Base-by-base conservation (phyloP, 2,888 invertebrate species). In the Leucophora obtusa region DNA sequence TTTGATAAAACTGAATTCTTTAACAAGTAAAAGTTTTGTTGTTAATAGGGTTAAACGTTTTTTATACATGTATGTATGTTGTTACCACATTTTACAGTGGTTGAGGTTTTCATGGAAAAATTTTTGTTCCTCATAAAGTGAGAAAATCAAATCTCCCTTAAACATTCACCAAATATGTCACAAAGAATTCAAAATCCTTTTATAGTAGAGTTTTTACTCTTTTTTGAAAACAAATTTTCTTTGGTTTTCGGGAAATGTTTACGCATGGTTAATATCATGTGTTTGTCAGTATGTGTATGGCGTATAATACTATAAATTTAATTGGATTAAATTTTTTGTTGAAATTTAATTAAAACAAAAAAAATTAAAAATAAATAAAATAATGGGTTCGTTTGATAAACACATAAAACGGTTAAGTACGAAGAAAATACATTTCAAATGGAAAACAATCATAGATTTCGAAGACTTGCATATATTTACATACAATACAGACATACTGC, bases 391-490 rank as follows among this genome's bases (percentile, higher is more conserved):
- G 28, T 58, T 59, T 21, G 7, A 59, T 47, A 14, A 58, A 50
- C 53, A 11, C n/a, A 43, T 5, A 35, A 18, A 33, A 28, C n/a
- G 17, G 24, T 24, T 33, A n/a, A 21, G 18, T 38, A 28, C 14
- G 8, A 43, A 21, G 28, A 43, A 47, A 24, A 15, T 35, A 1
- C 3, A 4, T 21, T 33, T 50, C 15, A 28, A 59, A 51, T 33
- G 35, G 35, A 69, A 62, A 69, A 59, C 17, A 69, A 35, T 69
- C 58, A 50, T 14, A 59, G 3, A 58, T 59, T 50, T 59, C 28
- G 15, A 69, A 50, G 59, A 51, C 65, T 66, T 66, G 65, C 18
- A 53, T 66, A 35, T 21, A 53, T 65, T 65, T 68, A 10, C 38
- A 68, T 68, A 56, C 43, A 47, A 43, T 47, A 43, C 9, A 60